phyloP scores from a whole-genome alignment of 2,888 invertebrate species.

The Chloroclystis v-ata region DNA sequence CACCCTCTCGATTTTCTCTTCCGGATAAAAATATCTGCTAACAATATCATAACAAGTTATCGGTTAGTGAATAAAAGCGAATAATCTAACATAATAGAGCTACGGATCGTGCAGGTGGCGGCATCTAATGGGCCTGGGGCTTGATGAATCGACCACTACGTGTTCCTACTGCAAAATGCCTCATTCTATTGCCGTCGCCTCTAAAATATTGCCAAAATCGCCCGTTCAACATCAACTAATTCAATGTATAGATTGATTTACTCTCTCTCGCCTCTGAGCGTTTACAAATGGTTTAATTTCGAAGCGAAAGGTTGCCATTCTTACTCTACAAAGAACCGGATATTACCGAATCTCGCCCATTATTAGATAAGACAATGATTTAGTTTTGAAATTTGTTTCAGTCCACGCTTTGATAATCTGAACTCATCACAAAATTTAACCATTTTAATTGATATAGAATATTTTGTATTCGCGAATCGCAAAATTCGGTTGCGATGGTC shows the following conservation, averaged over 20 bases:
- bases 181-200: conserved; percentile 60
- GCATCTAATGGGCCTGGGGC: conserved; percentile 63
- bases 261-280: conserved; percentile 44
- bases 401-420: conserved; percentile 22
- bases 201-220: conserved; percentile 70
- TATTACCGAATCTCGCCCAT: conserved; percentile 40
- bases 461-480: no score
- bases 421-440: conserved; percentile 8
- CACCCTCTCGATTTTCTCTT: conserved; percentile 4
- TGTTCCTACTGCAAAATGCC: conserved; percentile 64
- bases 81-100: conserved; percentile 65
- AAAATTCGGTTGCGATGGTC: no score
- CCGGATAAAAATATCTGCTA: conserved; percentile 12
- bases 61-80: conserved; percentile 54
- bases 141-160: conserved; percentile 72
- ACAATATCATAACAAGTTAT: conserved; percentile 46
- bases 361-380: conserved; percentile 36
- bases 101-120: conserved; percentile 67
- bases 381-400: conserved; percentile 29
- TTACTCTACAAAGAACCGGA: conserved; percentile 36
- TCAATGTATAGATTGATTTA: conserved; percentile 73
- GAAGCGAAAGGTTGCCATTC: conserved; percentile 48
- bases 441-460: no score
- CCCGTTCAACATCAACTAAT: conserved; percentile 70
- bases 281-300: conserved; percentile 70